Evolutionary conservation across 2,888 invertebrate genomes (phyloP), one percentile per base, ranked within the genome.

Genomic region (Clistopyga incitator): DNA sequence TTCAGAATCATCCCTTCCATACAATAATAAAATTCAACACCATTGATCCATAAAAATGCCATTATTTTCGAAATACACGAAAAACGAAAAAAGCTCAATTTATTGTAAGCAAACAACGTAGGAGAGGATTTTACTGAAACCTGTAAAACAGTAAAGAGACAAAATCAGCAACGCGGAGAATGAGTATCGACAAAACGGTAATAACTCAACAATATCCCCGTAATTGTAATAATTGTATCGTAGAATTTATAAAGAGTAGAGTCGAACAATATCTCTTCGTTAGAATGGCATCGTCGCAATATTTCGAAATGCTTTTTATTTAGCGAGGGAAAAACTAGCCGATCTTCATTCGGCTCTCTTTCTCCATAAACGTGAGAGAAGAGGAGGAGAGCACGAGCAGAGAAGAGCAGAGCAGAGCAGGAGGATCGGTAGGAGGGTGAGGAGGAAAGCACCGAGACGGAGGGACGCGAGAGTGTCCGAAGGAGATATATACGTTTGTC

Each of bases 371-470:
- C n/a, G 6, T 25, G 25, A 56, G 13, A 11, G 56, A 23, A 25
- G 25, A 25, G 54, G 11, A 47, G n/a, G n/a, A n/a, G 47, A 23
- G 52, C 29, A 29, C 3, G 3, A 29, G 29, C 29, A 42, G 42
- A 38, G 38, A 50, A 77, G 64, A 50, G 83, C 81, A 47, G 82
- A n/a, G n/a, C n/a, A n/a, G 77, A 83, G 86, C 84, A 82, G 82
- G 85, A 78, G 85, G 84, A 86, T 75, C 4, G 3, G 25, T 2
- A 54, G 23, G 10, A 25, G 23, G 13, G 10, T 13, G 23, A 25
- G 82, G 85, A 78, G 85, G 84, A 81, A 84, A 81, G 84, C 38
- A 29, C n/a, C 13, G 85, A 84, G 76, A 59, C 38, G 50, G 18
- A 67, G 75, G 75, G 78, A 84, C 61, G 34, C 29, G 34, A 64